Base-by-base conservation (phyloP, 2,888 invertebrate genomes). In the Therioaphis trifolii region DNA sequence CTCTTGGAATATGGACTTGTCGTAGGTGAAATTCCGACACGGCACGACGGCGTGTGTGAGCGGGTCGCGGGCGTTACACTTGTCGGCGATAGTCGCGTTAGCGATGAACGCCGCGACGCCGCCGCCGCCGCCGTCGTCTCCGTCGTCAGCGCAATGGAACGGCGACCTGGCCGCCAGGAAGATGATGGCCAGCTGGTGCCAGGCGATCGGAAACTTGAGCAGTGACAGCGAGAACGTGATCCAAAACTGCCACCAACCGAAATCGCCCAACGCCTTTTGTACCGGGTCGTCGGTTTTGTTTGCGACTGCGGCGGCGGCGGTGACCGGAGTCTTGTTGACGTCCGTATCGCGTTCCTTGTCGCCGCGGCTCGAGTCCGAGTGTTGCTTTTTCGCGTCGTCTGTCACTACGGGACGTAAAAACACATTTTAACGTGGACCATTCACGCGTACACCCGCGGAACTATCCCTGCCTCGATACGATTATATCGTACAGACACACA, bases 121-220 rank as follows among this genome's bases (percentile, higher is more conserved):
- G 7, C 7, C 7, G 35, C 35, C 35, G 7, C 35, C 35, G 35
- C 35, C 35, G 35, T 7, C 35, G 27, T 49, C 15, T 9, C n/a
- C 55, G 24, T 61, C 75, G 29, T 85, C 85, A 52, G 87, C 87
- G 87, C 93, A 93, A 27, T 90, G 90, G 87, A 91, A 92, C 24
- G 90, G 89, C 79, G 91, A 91, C 0, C 92, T 92, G 0, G 94
- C 94, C 9, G 94, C 93, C 85, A 94, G 90, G 87, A 95, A 94
- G 84, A 94, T 93, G 85, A 94, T 94, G 85, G 92, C 93, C 88
- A 94, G 90, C 87, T 94, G 94, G 87, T 94, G 94, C 94, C 94
- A 95, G 0, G 94, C 94, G 0, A 94, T 93, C 0, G 94, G 94
- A 87, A 94, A 93, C 88, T 94, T 94, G 79, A 93, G 91, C 14